Evolutionary conservation across 1,140 invertebrate species (phyloP), one percentile per base, ranked within the genome.

Genomic region (Chlorops oryzae): DNA sequence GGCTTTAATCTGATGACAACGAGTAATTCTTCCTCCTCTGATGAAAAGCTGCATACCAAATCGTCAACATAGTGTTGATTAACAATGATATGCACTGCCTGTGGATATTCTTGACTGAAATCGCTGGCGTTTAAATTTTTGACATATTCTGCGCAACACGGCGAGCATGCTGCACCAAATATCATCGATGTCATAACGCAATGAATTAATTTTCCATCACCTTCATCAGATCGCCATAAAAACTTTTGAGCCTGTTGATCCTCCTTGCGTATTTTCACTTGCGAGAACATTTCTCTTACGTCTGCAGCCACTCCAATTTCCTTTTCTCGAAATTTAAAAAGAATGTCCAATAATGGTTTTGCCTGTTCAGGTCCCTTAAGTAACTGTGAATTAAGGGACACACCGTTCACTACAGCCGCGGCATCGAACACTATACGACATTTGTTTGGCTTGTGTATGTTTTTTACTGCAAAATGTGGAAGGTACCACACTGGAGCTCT

Each of bases 251-350:
- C 50, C 5, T 62, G 22, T 47, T 51, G 52, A 50, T 70, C 66
- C 43, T 57, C 54, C 20, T 50, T 13, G 2, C 56, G 37, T 3
- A 73, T 58, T 47, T 58, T 59, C 7, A 68, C 38, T 25, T 55
- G 61, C 0, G 73, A 42, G 23, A 74, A 75, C 71, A 73, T 74
- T 10, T 73, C 73, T 15, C 43, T 22, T 1, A 73, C 70, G 47
- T 71, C 62, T n/a, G 50, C 57, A 12, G 25, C 50, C 9, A 67
- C 51, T 2, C 60, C 67, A 3, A 67, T 43, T 5, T 5, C 24
- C 13, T 51, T 39, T 45, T 62, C 44, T 6, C 69, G 28, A 39
- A 73, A 73, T 9, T 61, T 47, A n/a, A 72, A 57, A 6, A 73
- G 20, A 17, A 70, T 59, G 0, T 57, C 63, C 13, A 56, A 17